These are phyloP conservation scores for Halictus rubicundus DNA, from an alignment of 1,140 invertebrate species.

Conservation along the genomic window DNA sequence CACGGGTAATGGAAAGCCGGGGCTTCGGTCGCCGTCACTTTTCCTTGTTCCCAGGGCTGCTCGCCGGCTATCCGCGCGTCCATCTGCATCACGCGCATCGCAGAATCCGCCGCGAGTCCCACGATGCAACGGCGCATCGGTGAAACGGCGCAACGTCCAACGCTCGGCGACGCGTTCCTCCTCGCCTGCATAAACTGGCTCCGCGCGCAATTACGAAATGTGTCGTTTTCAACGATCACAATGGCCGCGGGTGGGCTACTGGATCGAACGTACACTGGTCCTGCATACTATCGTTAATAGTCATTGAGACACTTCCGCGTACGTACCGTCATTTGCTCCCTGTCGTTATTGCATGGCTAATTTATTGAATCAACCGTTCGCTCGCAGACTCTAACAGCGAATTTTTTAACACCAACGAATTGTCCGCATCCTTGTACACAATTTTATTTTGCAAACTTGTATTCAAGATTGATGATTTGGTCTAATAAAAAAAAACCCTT, in stretches of 20 bases:
- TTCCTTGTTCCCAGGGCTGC: background rate
- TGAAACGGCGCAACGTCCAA: no score
- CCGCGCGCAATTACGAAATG: slow-evolving; percentile 64
- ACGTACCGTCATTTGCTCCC: background rate
- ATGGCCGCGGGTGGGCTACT: slow-evolving; percentile 33
- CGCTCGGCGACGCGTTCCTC: slow-evolving; percentile 8
- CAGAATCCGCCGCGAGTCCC: background rate
- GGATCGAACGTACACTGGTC: no score
- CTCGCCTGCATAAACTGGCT: slow-evolving; percentile 54
- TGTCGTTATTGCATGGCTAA: no score
- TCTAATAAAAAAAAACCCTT: no score
- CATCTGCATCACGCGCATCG: slow-evolving; percentile 30
- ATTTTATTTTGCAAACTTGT: no score
- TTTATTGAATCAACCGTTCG: no score
- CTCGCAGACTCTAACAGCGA: no score
- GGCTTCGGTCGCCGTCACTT: slow-evolving; percentile 7
- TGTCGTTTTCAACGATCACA: slow-evolving; percentile 63
- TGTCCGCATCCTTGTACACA: no score
- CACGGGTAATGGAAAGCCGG: slow-evolving; percentile 50
- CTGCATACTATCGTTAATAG: no score
- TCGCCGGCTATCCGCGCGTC: slow-evolving; percentile 35
- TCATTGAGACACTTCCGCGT: background rate
- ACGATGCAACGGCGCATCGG: no score
- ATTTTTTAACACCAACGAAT: no score
- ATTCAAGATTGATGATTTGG: no score